Conservation (phyloP, 2,113 vertebrate genomes). For the Ptilorrhoa leucosticta region DNA sequence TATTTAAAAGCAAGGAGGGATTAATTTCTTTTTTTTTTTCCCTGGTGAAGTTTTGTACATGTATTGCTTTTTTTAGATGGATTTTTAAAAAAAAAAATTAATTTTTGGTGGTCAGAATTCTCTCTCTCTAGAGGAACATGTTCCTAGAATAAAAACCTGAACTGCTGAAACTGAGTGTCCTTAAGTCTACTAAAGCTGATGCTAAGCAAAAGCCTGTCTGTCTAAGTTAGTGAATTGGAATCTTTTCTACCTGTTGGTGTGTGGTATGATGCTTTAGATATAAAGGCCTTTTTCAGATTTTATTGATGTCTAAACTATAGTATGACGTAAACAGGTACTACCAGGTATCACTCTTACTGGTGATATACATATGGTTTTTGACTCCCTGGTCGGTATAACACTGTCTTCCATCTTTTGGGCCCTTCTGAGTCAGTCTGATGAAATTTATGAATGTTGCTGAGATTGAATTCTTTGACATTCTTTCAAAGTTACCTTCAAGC, state of each 20-base stretch:
- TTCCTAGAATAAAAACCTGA: not conserved
- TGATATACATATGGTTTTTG: not conserved
- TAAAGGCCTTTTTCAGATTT: not conserved
- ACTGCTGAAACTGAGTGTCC: not conserved
- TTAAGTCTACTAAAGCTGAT: not conserved
- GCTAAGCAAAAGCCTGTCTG: not conserved
- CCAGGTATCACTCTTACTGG: not conserved
- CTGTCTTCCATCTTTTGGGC: not conserved
- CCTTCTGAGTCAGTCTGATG: not conserved
- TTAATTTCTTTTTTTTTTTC: accelerated
- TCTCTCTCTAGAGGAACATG: not conserved
- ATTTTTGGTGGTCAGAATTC: not conserved
- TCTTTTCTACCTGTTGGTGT: not conserved
- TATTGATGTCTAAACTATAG: not conserved
- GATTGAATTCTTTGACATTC: not conserved
- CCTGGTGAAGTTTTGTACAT: not conserved
- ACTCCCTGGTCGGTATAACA: not conserved
- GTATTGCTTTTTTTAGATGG: not conserved
- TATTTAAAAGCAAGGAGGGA: not conserved
- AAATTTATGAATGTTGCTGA: not conserved
- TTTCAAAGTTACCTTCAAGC: conserved; percentile 41
- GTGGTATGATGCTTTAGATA: not conserved
- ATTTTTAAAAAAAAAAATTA: not conserved
- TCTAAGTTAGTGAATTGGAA: not conserved
- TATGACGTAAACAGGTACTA: not conserved